These are phyloP conservation scores for Sarcoramphus papa DNA, from an alignment of 2,797 vertebrate species.

Conservation along the genomic window DNA sequence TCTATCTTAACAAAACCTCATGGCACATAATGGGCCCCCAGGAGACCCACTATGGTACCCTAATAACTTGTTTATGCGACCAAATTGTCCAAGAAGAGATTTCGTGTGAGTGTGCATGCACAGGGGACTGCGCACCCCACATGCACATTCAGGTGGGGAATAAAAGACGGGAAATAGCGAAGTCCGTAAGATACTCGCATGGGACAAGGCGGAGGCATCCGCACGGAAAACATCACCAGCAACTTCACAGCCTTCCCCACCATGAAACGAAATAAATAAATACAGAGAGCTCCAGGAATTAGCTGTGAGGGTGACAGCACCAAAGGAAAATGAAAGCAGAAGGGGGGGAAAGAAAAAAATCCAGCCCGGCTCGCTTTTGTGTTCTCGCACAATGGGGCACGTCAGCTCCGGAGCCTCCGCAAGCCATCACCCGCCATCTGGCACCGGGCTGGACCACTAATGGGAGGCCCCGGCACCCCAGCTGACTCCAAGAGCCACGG, in stretches of 20 bases:
- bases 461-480: slow-evolving; percentile 66
- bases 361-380: slow-evolving; percentile 39
- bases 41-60: not conserved
- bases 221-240: not conserved
- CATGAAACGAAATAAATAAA: not conserved
- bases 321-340: slow-evolving; percentile 9
- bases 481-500: slow-evolving; percentile 74
- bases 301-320: not conserved
- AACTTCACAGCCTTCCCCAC: not conserved
- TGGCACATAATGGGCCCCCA: not conserved
- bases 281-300: not conserved
- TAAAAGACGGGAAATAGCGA: not conserved
- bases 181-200: accelerated
- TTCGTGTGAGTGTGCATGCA: not conserved
- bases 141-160: not conserved
- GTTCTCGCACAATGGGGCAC: slow-evolving; percentile 34
- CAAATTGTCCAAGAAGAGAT: not conserved
- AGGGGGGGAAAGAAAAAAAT: not conserved
- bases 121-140: not conserved
- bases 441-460: slow-evolving; percentile 52
- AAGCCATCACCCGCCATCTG: slow-evolving; percentile 71
- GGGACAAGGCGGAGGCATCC: not conserved
- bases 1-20: not conserved
- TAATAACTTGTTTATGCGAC: not conserved
- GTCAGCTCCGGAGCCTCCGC: slow-evolving; percentile 54